Evolutionary conservation across 2,888 invertebrate species (phyloP).

Genomic region (Orthosia incerta): DNA sequence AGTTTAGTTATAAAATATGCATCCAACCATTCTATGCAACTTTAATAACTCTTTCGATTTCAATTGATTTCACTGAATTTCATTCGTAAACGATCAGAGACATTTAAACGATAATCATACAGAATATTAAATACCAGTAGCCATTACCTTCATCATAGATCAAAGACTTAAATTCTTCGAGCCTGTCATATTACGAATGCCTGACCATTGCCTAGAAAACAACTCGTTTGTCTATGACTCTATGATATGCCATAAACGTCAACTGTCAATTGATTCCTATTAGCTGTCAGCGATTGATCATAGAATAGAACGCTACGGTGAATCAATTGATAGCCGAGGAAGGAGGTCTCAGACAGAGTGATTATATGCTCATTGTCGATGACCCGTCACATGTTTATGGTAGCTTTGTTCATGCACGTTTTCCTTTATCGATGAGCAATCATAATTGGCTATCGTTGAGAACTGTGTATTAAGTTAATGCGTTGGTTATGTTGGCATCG

Average conservation of each 20-base stretch:
- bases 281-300: slow-evolving; percentile 42
- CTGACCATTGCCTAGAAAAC: slow-evolving; percentile 24
- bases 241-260: slow-evolving; percentile 34
- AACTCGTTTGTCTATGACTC: slow-evolving; percentile 32
- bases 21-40: neutral
- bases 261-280: slow-evolving; percentile 37
- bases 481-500: slow-evolving; percentile 9
- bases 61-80: slow-evolving; percentile 4
- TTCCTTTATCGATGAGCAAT: slow-evolving; percentile 24
- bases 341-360: slow-evolving; percentile 32
- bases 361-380: slow-evolving; percentile 48
- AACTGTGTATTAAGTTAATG: slow-evolving; percentile 33
- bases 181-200: slow-evolving; percentile 34
- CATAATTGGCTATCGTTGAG: slow-evolving; percentile 31
- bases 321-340: slow-evolving; percentile 48
- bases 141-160: slow-evolving; percentile 36
- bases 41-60: slow-evolving; percentile 9
- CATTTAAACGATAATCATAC: slow-evolving; percentile 2
- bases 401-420: slow-evolving; percentile 43
- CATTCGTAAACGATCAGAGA: slow-evolving; percentile 3
- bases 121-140: slow-evolving; percentile 34
- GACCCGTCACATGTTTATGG: slow-evolving; percentile 39
- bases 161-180: slow-evolving; percentile 30
- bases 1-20: no score
- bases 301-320: slow-evolving; percentile 30